phyloP scores from a whole-genome alignment of 2,888 invertebrate species.

The Merodon equestris region DNA sequence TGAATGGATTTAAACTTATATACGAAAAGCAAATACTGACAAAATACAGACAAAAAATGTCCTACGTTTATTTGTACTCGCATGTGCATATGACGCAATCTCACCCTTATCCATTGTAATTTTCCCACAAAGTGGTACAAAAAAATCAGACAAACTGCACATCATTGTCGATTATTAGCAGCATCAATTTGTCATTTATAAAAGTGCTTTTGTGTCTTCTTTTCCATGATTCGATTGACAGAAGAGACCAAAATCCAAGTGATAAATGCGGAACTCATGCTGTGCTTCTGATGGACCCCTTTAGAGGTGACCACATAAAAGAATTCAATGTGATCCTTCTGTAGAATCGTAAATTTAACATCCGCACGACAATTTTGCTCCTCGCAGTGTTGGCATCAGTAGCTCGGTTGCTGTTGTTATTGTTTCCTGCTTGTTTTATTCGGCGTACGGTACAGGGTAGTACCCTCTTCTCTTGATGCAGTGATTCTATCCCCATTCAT shows the following conservation, averaged over 20 bases:
- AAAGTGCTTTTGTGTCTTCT: slow-evolving; percentile 62
- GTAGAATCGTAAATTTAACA: slow-evolving; percentile 59
- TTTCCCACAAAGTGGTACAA: slow-evolving; percentile 59
- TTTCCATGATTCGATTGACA: slow-evolving; percentile 53
- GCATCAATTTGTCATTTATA: slow-evolving; percentile 69
- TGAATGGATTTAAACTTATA: slow-evolving; percentile 33
- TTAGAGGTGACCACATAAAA: slow-evolving; percentile 68
- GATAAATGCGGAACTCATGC: slow-evolving; percentile 65
- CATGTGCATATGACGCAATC: slow-evolving; percentile 44
- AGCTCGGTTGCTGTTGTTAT: slow-evolving; percentile 66
- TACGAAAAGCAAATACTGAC: slow-evolving; percentile 4
- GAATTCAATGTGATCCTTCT: slow-evolving; percentile 64
- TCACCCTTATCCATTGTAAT: slow-evolving; percentile 60
- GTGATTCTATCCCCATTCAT: slow-evolving; percentile 45
- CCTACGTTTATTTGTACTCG: too few species aligned
- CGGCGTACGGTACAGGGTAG: slow-evolving; percentile 34
- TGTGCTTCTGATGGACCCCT: slow-evolving; percentile 62
- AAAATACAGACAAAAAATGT: slow-evolving; percentile 41
- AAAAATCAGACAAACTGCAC: slow-evolving; percentile 57
- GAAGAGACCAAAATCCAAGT: slow-evolving; percentile 61
- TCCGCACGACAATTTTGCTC: slow-evolving; percentile 32
- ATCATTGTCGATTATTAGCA: slow-evolving; percentile 59
- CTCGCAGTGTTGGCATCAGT: slow-evolving; percentile 39
- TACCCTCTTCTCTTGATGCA: slow-evolving; percentile 59
- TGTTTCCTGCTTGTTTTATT: slow-evolving; percentile 66